Evolutionary conservation across 2,888 invertebrate species (phyloP).

Genomic region (Rapana venosa): DNA sequence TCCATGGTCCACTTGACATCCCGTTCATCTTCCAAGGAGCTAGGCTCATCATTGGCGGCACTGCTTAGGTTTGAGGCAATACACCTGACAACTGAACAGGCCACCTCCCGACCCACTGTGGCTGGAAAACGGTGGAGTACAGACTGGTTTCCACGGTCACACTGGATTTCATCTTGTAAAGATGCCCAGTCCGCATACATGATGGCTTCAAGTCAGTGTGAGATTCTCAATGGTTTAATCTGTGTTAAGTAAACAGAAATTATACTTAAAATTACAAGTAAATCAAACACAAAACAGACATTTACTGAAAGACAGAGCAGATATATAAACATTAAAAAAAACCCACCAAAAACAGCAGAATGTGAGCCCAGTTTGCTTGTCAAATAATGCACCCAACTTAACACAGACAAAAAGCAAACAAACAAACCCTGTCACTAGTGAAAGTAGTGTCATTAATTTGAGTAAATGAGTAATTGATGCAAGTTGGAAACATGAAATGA

Average conservation of each 20-base stretch:
- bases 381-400: background rate
- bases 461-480: no score
- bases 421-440: no score
- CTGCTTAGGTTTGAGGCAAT: constrained; percentile 85
- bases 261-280: background rate
- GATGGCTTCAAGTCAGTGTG: background rate
- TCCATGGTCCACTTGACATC: constrained; percentile 85
- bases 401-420: background rate
- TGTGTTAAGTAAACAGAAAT: background rate
- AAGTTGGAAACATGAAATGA: no score
- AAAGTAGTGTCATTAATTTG: no score
- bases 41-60: constrained; percentile 86
- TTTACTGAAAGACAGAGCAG: background rate
- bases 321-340: no score
- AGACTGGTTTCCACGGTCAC: constrained; percentile 76
- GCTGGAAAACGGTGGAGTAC: constrained; percentile 88
- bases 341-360: background rate
- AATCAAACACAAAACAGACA: background rate
- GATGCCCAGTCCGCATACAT: constrained; percentile 80
- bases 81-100: constrained; percentile 88
- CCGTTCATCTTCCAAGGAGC: constrained; percentile 87
- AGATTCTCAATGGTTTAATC: background rate
- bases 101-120: constrained; percentile 88
- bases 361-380: background rate
- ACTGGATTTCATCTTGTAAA: constrained; percentile 77